Conservation (phyloP, 2,113 vertebrate species). For the Tetraodon nigroviridis region DNA sequence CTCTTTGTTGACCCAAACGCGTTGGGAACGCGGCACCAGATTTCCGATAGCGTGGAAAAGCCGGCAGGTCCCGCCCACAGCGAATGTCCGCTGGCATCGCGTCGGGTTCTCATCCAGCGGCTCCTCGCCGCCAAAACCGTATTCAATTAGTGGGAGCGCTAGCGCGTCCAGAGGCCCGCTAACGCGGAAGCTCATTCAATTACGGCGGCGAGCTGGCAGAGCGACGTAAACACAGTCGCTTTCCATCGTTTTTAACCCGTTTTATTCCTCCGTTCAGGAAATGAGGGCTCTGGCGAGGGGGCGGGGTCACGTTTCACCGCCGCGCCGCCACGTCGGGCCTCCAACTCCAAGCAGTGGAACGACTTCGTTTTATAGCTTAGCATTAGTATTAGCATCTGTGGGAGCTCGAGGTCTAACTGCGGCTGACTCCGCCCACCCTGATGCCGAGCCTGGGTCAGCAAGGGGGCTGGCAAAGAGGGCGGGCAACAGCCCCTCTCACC, state of each 20-base stretch:
- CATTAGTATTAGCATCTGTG: no score
- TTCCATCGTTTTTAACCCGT: conserved; percentile 37
- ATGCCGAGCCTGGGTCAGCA: conserved; percentile 17
- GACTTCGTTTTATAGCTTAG: no score
- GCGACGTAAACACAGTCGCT: conserved; percentile 35
- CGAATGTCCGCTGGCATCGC: conserved; percentile 39
- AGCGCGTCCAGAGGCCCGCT: conserved; percentile 49
- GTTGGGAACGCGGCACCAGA: conserved; percentile 14
- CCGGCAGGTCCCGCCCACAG: background rate
- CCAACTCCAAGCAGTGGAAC: no score
- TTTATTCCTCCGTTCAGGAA: conserved; percentile 7
- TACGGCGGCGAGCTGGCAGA: conserved; percentile 43
- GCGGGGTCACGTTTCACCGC: no score
- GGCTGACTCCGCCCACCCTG: no score
- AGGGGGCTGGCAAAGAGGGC: conserved; percentile 35
- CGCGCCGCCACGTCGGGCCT: no score
- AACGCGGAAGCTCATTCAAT: conserved; percentile 52
- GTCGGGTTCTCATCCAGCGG: conserved; percentile 29
- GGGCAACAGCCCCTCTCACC: conserved; percentile 38
- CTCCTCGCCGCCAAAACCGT: conserved; percentile 66
- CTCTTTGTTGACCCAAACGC: conserved; percentile 51
- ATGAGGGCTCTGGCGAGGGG: no score
- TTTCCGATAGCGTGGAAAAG: background rate
- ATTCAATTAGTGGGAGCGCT: conserved; percentile 64
- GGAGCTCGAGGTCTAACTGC: no score